phyloP scores from a whole-genome alignment of 2,888 invertebrate species.

The Parelbella ahira region DNA sequence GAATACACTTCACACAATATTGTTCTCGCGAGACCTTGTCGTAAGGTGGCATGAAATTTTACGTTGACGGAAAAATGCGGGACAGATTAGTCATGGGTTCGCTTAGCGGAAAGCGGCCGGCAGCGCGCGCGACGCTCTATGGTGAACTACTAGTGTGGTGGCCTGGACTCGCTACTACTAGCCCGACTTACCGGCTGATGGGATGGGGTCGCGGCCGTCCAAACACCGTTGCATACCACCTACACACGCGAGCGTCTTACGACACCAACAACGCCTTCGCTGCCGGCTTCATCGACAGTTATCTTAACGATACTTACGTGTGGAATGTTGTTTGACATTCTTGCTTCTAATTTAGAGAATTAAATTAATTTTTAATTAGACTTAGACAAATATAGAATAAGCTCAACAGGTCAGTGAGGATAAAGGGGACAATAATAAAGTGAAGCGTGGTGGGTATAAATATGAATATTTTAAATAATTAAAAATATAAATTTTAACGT shows the following conservation, averaged over 20 bases:
- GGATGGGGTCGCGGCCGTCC: constrained; percentile 67
- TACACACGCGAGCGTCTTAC: constrained; percentile 40
- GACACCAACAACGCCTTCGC: constrained; percentile 26
- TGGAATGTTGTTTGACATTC: too few relatives aligned
- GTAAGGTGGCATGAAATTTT: constrained; percentile 15
- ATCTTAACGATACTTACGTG: constrained; percentile 6
- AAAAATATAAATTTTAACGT: too few relatives aligned
- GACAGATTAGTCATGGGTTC: constrained; percentile 29
- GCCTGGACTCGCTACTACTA: constrained; percentile 27
- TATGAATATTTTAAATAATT: too few relatives aligned
- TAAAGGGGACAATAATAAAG: too few relatives aligned
- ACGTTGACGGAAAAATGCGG: constrained; percentile 30
- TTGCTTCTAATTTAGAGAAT: too few relatives aligned
- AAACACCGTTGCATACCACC: constrained; percentile 48
- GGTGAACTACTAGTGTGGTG: constrained; percentile 40
- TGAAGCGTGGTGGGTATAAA: too few relatives aligned
- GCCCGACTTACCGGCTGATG: constrained; percentile 35
- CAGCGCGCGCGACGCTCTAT: constrained; percentile 63
- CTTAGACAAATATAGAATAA: too few relatives aligned
- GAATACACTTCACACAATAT: constrained; percentile 18
- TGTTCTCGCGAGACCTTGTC: constrained; percentile 12
- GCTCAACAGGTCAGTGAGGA: too few relatives aligned
- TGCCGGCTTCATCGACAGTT: constrained; percentile 12
- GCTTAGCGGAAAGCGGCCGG: constrained; percentile 33
- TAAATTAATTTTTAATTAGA: too few relatives aligned